Percentiles rank a stretch among this genome's conserved stretches.
These are phyloP conservation scores for Falco rusticolus DNA, from an alignment of 2,797 vertebrate genomes.

Conservation along the genomic window DNA sequence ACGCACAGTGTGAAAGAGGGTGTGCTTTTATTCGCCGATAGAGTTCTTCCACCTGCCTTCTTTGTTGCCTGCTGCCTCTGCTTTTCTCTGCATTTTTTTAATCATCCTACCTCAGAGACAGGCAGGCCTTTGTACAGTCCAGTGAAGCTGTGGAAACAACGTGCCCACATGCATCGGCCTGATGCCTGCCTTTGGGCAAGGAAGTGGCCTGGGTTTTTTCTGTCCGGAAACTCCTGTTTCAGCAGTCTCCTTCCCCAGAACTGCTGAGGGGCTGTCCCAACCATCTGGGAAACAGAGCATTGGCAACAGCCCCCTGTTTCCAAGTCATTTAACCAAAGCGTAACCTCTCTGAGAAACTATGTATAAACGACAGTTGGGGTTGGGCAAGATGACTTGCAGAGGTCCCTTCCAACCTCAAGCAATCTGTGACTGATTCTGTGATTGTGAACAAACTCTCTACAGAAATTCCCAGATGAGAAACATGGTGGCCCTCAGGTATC, in stretches of 20 bases:
- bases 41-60: not conserved
- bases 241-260: not conserved
- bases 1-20: not conserved
- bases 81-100: not conserved
- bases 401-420: not conserved
- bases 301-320: not conserved
- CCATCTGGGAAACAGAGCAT: not conserved
- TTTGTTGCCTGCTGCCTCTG: constrained; percentile 21
- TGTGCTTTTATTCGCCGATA: not conserved
- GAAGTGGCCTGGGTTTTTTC: not conserved
- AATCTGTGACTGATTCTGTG: not conserved
- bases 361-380: not conserved
- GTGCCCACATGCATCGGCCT: not conserved
- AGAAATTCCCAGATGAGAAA: not conserved
- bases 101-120: not conserved
- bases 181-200: not conserved
- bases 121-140: not conserved
- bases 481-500: not conserved
- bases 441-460: not conserved
- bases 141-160: rapidly evolving
- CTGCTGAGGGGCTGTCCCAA: not conserved
- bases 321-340: not conserved
- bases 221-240: not conserved
- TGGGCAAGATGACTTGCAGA: not conserved
- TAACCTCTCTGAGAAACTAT: not conserved